Percentiles rank a stretch among this genome's conserved stretches.
Evolutionary conservation across 2,113 vertebrate genomes (phyloP).

Genomic region (Mystacornis crossleyi): DNA sequence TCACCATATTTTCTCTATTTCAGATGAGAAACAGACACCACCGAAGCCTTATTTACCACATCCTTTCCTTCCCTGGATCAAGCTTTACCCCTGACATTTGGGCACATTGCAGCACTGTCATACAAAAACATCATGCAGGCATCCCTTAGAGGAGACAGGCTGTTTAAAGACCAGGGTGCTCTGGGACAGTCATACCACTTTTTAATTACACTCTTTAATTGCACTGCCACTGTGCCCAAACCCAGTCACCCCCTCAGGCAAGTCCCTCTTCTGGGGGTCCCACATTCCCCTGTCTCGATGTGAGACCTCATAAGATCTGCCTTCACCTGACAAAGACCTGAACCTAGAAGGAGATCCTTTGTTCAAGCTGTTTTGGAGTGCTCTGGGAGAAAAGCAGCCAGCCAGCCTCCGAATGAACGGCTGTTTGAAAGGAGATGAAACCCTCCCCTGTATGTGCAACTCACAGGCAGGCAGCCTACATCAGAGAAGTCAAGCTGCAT

Average conservation of each 20-base stretch:
- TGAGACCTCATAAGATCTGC: neutral
- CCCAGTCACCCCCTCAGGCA: neutral
- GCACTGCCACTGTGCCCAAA: fast-evolving
- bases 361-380: neutral
- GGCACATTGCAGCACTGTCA: neutral
- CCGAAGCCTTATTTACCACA: neutral
- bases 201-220: neutral
- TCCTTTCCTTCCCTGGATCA: neutral
- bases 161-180: neutral
- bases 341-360: neutral
- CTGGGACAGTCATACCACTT: neutral
- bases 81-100: neutral
- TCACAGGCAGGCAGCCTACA: neutral
- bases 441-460: neutral
- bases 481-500: neutral
- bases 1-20: neutral
- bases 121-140: neutral
- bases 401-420: neutral
- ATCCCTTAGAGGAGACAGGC: neutral
- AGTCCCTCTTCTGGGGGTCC: neutral
- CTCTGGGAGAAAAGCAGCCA: neutral
- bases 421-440: neutral
- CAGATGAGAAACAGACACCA: neutral
- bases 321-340: neutral
- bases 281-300: neutral